These are phyloP conservation scores for Isotomurus palustris DNA, from an alignment of 2,888 invertebrate genomes.

Conservation along the genomic window DNA sequence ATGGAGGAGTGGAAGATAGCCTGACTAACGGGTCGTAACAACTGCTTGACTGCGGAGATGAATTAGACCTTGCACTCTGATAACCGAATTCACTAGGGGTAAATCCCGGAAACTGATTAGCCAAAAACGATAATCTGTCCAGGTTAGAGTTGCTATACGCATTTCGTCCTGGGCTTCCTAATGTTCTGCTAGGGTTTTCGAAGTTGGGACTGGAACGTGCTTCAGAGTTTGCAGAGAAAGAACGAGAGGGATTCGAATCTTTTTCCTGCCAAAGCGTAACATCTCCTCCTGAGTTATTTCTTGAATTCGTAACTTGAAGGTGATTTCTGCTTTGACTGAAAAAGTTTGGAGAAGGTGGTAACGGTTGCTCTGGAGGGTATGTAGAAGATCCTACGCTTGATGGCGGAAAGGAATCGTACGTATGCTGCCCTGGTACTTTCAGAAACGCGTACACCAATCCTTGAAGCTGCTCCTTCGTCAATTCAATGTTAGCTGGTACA, in stretches of 20 bases:
- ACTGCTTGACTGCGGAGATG: neutral
- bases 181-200: neutral
- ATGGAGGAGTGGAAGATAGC: neutral
- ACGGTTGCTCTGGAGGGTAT: conserved; percentile 28
- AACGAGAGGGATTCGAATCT: neutral
- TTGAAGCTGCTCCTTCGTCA: conserved; percentile 36
- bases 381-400: neutral
- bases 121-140: conserved; percentile 9
- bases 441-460: conserved; percentile 36
- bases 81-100: neutral
- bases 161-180: neutral
- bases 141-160: conserved; percentile 1
- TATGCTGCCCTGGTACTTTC: conserved; percentile 17
- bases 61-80: neutral
- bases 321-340: conserved; percentile 31
- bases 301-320: conserved; percentile 38
- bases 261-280: conserved; percentile 15
- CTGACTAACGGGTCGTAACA: neutral
- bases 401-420: neutral
- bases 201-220: neutral
- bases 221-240: neutral
- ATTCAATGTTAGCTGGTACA: conserved; percentile 28
- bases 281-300: conserved; percentile 41
- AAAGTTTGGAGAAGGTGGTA: conserved; percentile 31
- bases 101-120: conserved; percentile 1